A percentile compares a stretch with the other conserved stretches of the same genome.
phyloP scores from a whole-genome alignment of 1,140 invertebrate genomes.

The Drosophila tristis region DNA sequence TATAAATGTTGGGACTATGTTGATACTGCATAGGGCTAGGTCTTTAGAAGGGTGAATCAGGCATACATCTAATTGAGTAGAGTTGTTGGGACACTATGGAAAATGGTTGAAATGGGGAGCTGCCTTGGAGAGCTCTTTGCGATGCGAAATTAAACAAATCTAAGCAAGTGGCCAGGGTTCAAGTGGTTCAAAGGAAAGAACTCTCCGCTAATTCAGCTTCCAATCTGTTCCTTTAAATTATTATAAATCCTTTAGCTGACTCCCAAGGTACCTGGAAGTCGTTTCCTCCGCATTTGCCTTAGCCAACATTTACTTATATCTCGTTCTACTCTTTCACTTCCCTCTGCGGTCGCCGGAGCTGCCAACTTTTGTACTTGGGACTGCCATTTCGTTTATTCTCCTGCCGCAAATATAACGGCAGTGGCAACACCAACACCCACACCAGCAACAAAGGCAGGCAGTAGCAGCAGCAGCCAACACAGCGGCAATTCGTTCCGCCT shows the following conservation, averaged over 20 bases:
- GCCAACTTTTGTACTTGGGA: conserved; percentile 66
- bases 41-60: not conserved
- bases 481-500: conserved; percentile 67
- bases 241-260: not conserved
- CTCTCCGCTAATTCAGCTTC: too few species aligned
- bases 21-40: conserved; percentile 16
- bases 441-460: conserved; percentile 19
- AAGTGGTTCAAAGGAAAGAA: too few species aligned
- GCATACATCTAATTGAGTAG: conserved; percentile 9
- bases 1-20: conserved; percentile 43
- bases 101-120: too few species aligned
- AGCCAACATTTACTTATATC: conserved; percentile 19
- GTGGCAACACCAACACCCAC: conserved; percentile 15
- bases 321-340: conserved; percentile 1
- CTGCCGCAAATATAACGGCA: conserved; percentile 55
- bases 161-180: too few species aligned
- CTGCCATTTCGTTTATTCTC: conserved; percentile 72
- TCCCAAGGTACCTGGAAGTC: conserved; percentile 6
- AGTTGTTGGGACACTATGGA: not conserved
- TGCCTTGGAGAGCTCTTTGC: too few species aligned
- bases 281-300: not conserved
- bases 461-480: conserved; percentile 23
- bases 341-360: conserved; percentile 26
- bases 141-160: too few species aligned
- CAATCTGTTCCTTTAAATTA: too few species aligned